Percentiles rank a stretch among this genome's conserved stretches.
Evolutionary conservation across 1,140 invertebrate genomes (phyloP).

Genomic region (Oncopeltus fasciatus): DNA sequence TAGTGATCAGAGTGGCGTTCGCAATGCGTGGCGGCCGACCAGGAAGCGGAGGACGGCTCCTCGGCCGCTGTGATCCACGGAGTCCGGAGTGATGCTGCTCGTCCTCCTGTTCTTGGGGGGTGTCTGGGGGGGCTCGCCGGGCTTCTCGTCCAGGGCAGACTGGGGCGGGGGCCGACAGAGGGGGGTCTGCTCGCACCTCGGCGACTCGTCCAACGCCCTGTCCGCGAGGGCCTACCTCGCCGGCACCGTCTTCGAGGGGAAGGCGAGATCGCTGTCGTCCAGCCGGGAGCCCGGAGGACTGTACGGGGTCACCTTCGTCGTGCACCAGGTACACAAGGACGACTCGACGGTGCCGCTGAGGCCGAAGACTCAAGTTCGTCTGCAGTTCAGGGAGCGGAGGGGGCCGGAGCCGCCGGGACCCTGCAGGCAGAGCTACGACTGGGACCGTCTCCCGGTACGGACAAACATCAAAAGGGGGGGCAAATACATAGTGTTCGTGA

Average conservation of each 20-base stretch:
- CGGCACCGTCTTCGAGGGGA: constrained; percentile 47
- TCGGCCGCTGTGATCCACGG: background rate
- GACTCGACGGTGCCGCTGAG: constrained; percentile 24
- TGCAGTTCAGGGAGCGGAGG: constrained; percentile 35
- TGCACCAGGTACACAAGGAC: constrained; percentile 44
- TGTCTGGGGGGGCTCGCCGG: constrained; percentile 1
- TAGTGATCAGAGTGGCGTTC: background rate
- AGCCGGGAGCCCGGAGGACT: constrained; percentile 36
- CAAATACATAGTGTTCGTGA: constrained; percentile 49
- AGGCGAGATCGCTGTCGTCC: constrained; percentile 43
- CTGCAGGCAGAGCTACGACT: constrained; percentile 23
- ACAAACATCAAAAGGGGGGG: constrained; percentile 45
- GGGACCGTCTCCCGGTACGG: constrained; percentile 24
- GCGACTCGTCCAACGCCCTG: constrained; percentile 33
- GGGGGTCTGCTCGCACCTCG: constrained; percentile 13
- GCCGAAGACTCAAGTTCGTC: constrained; percentile 26
- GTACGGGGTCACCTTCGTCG: constrained; percentile 49
- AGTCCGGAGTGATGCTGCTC: background rate
- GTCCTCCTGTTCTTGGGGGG: constrained; percentile 3
- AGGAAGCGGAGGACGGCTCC: background rate
- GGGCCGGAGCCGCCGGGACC: constrained; percentile 26
- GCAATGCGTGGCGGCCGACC: background rate
- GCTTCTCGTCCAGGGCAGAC: background rate
- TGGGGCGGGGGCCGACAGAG: background rate
- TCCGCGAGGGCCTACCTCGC: constrained; percentile 43